Evolutionary conservation across 2,797 vertebrate species (phyloP).

Genomic region (Coreius guichenoti): DNA sequence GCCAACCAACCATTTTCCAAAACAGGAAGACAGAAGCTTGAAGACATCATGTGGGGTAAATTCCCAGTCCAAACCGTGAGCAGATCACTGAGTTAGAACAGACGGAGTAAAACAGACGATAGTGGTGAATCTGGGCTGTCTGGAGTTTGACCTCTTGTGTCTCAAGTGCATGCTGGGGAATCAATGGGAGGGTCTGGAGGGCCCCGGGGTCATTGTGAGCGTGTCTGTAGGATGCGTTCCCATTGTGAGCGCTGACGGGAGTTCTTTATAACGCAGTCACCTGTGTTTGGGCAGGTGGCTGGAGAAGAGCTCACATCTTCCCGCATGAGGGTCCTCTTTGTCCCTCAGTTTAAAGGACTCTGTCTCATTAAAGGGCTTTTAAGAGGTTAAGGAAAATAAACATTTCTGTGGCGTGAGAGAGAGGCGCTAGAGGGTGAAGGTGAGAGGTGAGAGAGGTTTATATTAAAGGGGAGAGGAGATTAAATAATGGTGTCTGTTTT

Average conservation of each 20-base stretch:
- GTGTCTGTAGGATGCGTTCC: slow-evolving; percentile 62
- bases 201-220: slow-evolving; percentile 70
- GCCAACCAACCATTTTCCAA: not conserved
- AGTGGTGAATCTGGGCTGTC: slow-evolving; percentile 59
- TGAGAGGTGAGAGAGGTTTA: slow-evolving; percentile 22
- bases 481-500: slow-evolving; percentile 8
- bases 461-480: no score
- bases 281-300: slow-evolving; percentile 76
- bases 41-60: slow-evolving; percentile 14
- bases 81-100: slow-evolving; percentile 6
- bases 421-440: slow-evolving; percentile 15
- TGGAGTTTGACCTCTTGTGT: slow-evolving; percentile 69
- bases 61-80: slow-evolving; percentile 16
- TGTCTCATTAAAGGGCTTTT: slow-evolving; percentile 29
- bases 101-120: slow-evolving; percentile 49
- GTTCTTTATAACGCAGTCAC: slow-evolving; percentile 69
- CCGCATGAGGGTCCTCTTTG: slow-evolving; percentile 69
- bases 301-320: slow-evolving; percentile 69
- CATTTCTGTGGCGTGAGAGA: slow-evolving; percentile 2
- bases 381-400: slow-evolving; percentile 38
- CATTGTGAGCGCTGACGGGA: slow-evolving; percentile 39
- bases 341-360: slow-evolving; percentile 54
- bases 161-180: slow-evolving; percentile 65
- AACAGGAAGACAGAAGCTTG: not conserved
- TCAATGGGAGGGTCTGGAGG: slow-evolving; percentile 58